These are phyloP conservation scores for Strix occidentalis DNA, from an alignment of 2,797 vertebrate genomes.

Conservation along the genomic window DNA sequence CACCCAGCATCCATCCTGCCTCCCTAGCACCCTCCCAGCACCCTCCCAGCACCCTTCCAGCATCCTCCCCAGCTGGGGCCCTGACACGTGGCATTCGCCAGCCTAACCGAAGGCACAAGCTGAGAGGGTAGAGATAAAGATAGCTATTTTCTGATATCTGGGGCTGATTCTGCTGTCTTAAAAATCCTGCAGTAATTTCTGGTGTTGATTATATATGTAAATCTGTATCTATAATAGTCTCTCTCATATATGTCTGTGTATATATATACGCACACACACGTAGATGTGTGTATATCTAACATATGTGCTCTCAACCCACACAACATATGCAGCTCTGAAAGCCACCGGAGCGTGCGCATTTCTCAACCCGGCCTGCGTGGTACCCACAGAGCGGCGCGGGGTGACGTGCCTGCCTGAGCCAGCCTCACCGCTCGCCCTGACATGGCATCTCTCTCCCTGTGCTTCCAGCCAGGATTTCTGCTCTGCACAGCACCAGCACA, in stretches of 20 bases:
- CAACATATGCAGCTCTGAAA: conserved; percentile 4
- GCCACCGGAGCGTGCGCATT: fast-evolving
- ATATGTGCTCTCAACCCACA: conserved; percentile 62
- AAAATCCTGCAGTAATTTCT: not conserved
- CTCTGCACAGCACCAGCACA: fast-evolving
- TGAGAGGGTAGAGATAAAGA: not conserved
- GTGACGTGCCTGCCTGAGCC: not conserved
- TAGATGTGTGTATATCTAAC: conserved; percentile 49
- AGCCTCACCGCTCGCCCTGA: fast-evolving
- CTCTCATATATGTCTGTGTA: conserved; percentile 52
- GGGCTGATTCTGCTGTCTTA: not conserved
- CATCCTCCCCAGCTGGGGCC: not conserved
- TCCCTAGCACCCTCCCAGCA: not conserved
- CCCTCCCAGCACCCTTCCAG: not conserved
- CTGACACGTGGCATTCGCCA: fast-evolving
- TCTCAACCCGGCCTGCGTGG: not conserved
- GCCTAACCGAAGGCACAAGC: not conserved
- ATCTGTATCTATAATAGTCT: conserved; percentile 38
- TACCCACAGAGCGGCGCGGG: fast-evolving
- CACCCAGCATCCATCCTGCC: not conserved
- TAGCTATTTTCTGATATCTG: not conserved
- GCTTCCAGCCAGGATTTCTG: not conserved
- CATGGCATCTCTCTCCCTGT: not conserved
- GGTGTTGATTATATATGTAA: conserved; percentile 51
- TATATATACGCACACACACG: conserved; percentile 11